phyloP scores from a whole-genome alignment of 1,140 invertebrate genomes.

The Cepaea nemoralis region DNA sequence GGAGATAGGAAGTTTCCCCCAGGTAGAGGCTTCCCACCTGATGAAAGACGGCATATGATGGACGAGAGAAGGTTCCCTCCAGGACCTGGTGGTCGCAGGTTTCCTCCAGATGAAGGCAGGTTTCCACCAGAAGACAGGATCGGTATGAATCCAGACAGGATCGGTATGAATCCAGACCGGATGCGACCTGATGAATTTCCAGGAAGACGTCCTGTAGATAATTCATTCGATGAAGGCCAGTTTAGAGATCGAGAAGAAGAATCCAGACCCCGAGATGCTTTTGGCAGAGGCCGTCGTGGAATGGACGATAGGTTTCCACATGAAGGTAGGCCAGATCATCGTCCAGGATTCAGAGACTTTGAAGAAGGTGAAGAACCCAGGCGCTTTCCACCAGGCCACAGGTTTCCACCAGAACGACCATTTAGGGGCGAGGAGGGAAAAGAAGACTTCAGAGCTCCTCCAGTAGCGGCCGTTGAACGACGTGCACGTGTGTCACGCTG shows the following conservation, averaged over 20 bases:
- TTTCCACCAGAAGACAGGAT: constrained; percentile 24
- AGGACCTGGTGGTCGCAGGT: constrained; percentile 24
- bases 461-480: background rate
- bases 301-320: constrained; percentile 16
- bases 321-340: background rate
- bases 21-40: background rate
- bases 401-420: constrained; percentile 15
- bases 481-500: background rate
- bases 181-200: constrained; percentile 24
- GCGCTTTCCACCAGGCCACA: constrained; percentile 6
- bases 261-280: constrained; percentile 14
- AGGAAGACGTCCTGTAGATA: constrained; percentile 29
- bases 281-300: constrained; percentile 17
- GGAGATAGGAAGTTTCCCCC: background rate
- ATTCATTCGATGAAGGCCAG: constrained; percentile 15
- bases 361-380: background rate
- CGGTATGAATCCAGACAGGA: constrained; percentile 34
- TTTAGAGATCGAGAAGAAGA: constrained; percentile 33
- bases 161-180: constrained; percentile 34
- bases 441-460: constrained; percentile 29
- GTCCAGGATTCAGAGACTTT: background rate
- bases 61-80: constrained; percentile 17
- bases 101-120: constrained; percentile 31
- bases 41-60: constrained; percentile 15
- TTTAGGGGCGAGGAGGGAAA: constrained; percentile 26